A percentile compares a stretch with the other conserved stretches of the same genome.
Evolutionary conservation across 2,113 vertebrate species (phyloP).

Genomic region (Pseudorasbora parva): DNA sequence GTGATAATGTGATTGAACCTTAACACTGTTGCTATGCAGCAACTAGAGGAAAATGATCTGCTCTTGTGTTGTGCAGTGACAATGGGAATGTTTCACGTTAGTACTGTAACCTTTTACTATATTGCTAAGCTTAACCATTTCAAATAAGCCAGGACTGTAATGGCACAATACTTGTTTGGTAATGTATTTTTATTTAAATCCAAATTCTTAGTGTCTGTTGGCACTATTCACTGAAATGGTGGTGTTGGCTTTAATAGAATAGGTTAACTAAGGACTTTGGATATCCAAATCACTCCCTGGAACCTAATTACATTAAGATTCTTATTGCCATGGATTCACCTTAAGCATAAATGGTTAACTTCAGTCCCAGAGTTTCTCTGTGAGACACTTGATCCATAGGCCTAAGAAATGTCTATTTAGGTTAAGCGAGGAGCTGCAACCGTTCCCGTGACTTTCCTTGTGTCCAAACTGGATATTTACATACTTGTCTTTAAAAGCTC

Average conservation of each 20-base stretch:
- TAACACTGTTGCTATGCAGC: background rate
- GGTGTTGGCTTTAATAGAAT: slow-evolving; percentile 71
- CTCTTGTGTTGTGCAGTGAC: background rate
- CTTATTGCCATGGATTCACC: background rate
- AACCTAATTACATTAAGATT: background rate
- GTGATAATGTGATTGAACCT: background rate
- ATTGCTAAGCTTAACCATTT: background rate
- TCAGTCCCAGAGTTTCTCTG: background rate
- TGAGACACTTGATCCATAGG: background rate
- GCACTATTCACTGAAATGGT: background rate
- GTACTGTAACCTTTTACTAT: background rate
- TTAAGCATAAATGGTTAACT: background rate
- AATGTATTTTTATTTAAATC: background rate
- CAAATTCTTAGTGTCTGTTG: background rate
- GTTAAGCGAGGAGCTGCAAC: background rate
- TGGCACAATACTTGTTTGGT: background rate
- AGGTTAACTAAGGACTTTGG: slow-evolving; percentile 63
- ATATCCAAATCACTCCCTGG: slow-evolving; percentile 50
- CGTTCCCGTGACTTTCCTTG: background rate
- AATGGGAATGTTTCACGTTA: too few species aligned
- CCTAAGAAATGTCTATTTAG: background rate
- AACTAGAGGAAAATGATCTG: background rate
- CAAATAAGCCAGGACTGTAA: background rate
- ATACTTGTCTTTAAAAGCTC: background rate
- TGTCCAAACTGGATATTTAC: background rate